Base-by-base conservation (phyloP, 2,888 invertebrate species). In the Leptopterna dolabrata region DNA sequence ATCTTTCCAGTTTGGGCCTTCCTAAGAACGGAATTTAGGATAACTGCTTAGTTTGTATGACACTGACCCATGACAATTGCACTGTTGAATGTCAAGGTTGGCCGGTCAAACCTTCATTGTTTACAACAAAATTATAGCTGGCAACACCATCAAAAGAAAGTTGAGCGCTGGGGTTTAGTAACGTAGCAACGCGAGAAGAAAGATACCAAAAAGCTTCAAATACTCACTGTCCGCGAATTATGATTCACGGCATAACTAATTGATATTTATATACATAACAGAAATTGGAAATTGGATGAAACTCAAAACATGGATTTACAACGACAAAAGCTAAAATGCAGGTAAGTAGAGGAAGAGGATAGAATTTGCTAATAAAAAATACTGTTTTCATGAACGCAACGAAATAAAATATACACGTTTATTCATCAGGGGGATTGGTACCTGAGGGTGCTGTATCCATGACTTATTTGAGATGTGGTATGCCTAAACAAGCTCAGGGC, bases 381-480 rank as follows among this genome's bases (percentile, higher is more conserved):
- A 81, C 63, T 51, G 55, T 81, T 55, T 81, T 47, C 43, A 47
- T 30, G 55, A 51, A 24, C n/a, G 55, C 19, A 83, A 70, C 83
- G 83, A 24, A 63, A 70, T 30, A 71, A 83, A 36, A 83, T 70
- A 70, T 70, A 41, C 83, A 83, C 83, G 83, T 83, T 83, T 83
- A 83, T 83, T 83, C 70, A 19, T 63, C 29, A 30, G 47, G 83
- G 47, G 30, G 43, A 43, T 83, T 41, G 30, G 83, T 83, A 83
- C 83, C 83, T 83, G 83, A 70, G 43, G 83, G 83, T 83, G 70
- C 83, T 70, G 83, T 83, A 83, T 83, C 83, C 83, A 83, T 83
- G 83, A 83, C 83, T 83, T 63, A 71, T 83, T 63, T 70, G 83
- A 83, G 83, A 83, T 70, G 70, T 83, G 83, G 83, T 36, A 30